Conservation (phyloP, 1,140 invertebrate genomes). For the Latrodectus geometricus region DNA sequence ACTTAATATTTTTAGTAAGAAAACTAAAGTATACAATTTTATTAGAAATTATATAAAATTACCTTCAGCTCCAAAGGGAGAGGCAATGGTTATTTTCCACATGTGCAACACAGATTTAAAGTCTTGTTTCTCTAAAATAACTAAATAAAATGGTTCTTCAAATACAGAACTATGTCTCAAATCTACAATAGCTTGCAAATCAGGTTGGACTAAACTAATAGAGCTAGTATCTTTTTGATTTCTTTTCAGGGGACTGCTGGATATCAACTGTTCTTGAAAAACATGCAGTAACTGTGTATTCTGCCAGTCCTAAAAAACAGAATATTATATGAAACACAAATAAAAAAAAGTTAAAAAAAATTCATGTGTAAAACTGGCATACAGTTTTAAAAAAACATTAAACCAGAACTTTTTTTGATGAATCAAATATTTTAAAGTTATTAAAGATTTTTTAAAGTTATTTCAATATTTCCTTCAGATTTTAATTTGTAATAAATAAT, state of each 20-base stretch:
- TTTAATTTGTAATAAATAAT: no score
- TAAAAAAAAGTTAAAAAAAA: no score
- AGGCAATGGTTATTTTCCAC: conserved; percentile 93
- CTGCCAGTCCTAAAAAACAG: conserved; percentile 82
- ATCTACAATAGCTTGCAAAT: conserved; percentile 84
- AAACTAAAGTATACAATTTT: no score
- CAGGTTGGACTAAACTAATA: conserved; percentile 64
- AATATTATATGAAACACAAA: conserved; percentile 23
- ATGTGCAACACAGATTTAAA: conserved; percentile 89
- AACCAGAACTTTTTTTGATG: no score
- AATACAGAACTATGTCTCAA: conserved; percentile 84
- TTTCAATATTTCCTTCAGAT: no score
- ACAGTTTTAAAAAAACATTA: no score
- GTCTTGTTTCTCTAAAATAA: conserved; percentile 83
- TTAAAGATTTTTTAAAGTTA: no score
- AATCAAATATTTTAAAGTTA: no score
- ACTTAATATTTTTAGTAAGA: background rate
- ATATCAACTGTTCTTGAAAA: conserved; percentile 94
- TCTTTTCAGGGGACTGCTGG: conserved; percentile 73
- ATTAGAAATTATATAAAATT: background rate
- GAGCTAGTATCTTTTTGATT: conserved; percentile 46
- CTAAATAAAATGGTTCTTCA: conserved; percentile 95
- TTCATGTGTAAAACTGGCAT: no score
- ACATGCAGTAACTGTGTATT: conserved; percentile 96
- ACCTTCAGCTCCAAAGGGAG: conserved; percentile 71